Evolutionary conservation across 2,888 invertebrate species (phyloP).

Genomic region (Spicauda simplicius): DNA sequence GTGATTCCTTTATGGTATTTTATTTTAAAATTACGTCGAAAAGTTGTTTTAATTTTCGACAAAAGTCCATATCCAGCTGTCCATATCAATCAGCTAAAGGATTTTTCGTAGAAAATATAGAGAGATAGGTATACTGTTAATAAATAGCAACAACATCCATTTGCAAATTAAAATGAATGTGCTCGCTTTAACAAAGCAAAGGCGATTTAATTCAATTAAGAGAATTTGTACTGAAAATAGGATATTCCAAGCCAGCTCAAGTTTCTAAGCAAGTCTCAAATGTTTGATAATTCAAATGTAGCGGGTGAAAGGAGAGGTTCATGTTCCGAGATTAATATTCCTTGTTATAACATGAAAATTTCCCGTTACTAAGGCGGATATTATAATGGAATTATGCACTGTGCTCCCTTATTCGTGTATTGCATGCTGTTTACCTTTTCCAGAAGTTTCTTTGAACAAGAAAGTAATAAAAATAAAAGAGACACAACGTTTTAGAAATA

Average conservation of each 20-base stretch:
- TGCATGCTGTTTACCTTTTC: neutral
- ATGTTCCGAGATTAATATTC: slow-evolving; percentile 1
- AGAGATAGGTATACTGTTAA: no score
- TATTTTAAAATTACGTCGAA: no score
- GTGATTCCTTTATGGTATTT: no score
- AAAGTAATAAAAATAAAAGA: no score
- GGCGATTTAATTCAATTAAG: slow-evolving; percentile 4
- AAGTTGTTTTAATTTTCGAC: no score
- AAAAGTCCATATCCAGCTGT: no score
- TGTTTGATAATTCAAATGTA: slow-evolving; percentile 3
- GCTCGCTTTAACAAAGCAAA: neutral
- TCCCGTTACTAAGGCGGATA: neutral
- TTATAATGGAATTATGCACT: neutral
- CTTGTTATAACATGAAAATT: neutral
- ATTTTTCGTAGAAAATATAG: no score
- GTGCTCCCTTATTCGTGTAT: neutral
- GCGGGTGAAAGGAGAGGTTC: neutral
- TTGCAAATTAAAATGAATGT: neutral
- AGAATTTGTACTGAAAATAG: neutral
- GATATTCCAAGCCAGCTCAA: neutral
- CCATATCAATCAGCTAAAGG: no score
- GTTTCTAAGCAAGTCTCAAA: slow-evolving; percentile 4
- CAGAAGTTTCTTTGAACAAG: neutral
- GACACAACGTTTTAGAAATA: no score
- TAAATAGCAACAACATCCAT: neutral